Percentiles rank a stretch among this genome's conserved stretches.
Evolutionary conservation across 2,888 invertebrate species (phyloP).

Genomic region (Hyles lineata): DNA sequence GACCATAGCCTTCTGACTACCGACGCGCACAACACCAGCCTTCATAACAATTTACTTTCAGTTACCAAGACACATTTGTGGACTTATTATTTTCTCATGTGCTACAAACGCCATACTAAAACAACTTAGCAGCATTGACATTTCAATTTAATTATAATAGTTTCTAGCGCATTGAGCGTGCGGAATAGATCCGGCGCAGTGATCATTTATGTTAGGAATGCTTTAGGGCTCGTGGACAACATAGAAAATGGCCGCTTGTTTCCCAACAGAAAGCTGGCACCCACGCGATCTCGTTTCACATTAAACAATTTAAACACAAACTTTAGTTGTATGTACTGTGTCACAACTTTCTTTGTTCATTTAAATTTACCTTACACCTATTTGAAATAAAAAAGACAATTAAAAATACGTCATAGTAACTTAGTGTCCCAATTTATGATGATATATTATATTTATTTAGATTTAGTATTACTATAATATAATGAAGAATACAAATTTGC

Average conservation of each 20-base stretch:
- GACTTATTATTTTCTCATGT: neutral
- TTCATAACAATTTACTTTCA: conserved; percentile 51
- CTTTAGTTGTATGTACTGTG: conserved; percentile 33
- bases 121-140: neutral
- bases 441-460: too few species aligned
- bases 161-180: neutral
- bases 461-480: too few species aligned
- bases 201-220: conserved; percentile 54
- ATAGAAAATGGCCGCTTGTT: conserved; percentile 55
- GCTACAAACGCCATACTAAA: neutral
- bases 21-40: conserved; percentile 46
- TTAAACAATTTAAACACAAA: conserved; percentile 48
- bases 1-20: conserved; percentile 46
- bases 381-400: neutral
- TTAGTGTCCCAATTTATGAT: too few species aligned
- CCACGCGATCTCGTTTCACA: conserved; percentile 40
- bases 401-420: neutral
- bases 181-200: conserved; percentile 52
- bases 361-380: neutral
- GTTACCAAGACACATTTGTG: conserved; percentile 35
- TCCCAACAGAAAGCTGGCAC: conserved; percentile 43
- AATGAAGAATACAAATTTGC: too few species aligned
- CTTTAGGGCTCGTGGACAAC: conserved; percentile 47
- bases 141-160: conserved; percentile 2
- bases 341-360: neutral